Evolutionary conservation across 2,888 invertebrate genomes (phyloP), one percentile per base, ranked within the genome.

Genomic region (Mesochorus sp.): DNA sequence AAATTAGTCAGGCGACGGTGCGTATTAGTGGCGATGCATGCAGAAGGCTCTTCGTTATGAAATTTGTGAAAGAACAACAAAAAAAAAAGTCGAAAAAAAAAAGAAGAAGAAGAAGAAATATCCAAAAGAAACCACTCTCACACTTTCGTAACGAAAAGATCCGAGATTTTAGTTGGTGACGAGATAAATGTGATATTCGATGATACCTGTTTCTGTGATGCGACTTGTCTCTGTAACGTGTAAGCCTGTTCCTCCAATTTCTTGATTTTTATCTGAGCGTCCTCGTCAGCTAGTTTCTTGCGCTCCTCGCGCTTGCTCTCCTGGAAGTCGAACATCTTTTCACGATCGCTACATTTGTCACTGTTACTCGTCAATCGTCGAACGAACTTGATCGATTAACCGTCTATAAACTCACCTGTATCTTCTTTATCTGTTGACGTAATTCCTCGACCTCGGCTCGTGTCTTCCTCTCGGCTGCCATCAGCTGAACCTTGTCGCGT

Each of bases 381-480:
- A 8, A 57, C 44, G 67, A 59, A 37, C 39, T 70, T 67, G 73
- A 39, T 57, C 49, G 44, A 49, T 73, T 39, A 0, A 42, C 0
- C 12, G 55, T 4, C 21, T 2, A 62, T 66, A 28, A 55, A 68
- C 62, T 64, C 80, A 95, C 95, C 93, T 96, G 96, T 84, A 96
- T 94, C 92, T 97, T 96, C 90, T 97, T 97, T 44, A 97, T 93
- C 88, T 96, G 96, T 87, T 95, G 95, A 0, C 96, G 94, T 70
- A 97, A 93, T 82, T 98, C 98, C 78, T 98, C 98, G 0, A 97
- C 93, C 90, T 99, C 98, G 67, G 96, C 96, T 24, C 97, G 92
- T 0, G 96, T 94, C 92, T 98, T 98, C 86, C 98, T 95, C 91
- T 99, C 98, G 0, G 96, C 96, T 0, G 98, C 97, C 98, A 98